phyloP scores from a whole-genome alignment of 2,113 vertebrate species.

The Epinephelus lanceolatus region DNA sequence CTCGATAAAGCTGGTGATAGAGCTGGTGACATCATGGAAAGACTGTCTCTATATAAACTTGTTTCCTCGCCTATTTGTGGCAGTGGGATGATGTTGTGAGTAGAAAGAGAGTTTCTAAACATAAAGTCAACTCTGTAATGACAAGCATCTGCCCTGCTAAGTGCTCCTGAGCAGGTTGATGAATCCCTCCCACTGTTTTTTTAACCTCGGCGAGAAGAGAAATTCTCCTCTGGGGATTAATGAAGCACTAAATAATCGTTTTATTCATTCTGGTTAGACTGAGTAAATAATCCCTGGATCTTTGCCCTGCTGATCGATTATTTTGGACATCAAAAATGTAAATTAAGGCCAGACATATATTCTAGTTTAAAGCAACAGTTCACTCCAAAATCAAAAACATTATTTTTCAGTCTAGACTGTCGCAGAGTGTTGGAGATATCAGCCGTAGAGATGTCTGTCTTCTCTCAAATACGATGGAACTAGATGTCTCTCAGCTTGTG shows the following conservation, averaged over 20 bases:
- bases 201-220: slow-evolving; percentile 6
- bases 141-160: slow-evolving; percentile 1
- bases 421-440: too few relatives aligned
- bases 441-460: too few relatives aligned
- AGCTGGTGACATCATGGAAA: slow-evolving; percentile 9
- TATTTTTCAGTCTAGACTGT: too few relatives aligned
- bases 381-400: too few relatives aligned
- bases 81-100: slow-evolving; percentile 2
- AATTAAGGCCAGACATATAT: slow-evolving; percentile 31
- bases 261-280: slow-evolving; percentile 5
- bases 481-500: too few relatives aligned
- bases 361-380: not conserved
- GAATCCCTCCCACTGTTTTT: slow-evolving; percentile 17
- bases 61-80: slow-evolving; percentile 17
- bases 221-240: slow-evolving; percentile 8
- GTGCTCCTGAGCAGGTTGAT: not conserved
- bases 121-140: slow-evolving; percentile 5
- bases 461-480: too few relatives aligned
- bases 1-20: not conserved
- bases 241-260: not conserved
- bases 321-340: slow-evolving; percentile 21
- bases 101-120: slow-evolving; percentile 5
- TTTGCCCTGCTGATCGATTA: slow-evolving; percentile 29
- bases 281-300: slow-evolving; percentile 35
- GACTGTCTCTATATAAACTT: too few relatives aligned